Evolutionary conservation across 2,888 invertebrate species (phyloP).

Genomic region (Pristionchus fissidentatus): DNA sequence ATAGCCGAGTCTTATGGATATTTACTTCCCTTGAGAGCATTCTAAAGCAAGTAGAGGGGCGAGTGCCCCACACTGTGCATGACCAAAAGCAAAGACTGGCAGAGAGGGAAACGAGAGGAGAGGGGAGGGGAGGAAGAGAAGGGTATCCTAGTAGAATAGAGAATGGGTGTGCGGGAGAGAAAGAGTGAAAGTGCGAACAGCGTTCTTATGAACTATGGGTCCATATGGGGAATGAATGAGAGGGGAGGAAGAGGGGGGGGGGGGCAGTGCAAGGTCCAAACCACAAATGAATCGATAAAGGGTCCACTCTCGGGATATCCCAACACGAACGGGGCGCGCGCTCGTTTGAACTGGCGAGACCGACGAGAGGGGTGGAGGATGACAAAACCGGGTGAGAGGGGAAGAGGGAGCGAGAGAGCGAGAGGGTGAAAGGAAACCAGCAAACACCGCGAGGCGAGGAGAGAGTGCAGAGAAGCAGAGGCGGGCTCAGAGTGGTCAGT

Average conservation of each 20-base stretch:
- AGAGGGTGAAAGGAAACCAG: conserved; percentile 15
- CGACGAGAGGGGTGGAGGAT: conserved; percentile 5
- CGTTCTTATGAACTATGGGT: conserved; percentile 29
- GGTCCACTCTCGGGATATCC: conserved; percentile 16
- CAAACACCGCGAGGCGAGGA: neutral
- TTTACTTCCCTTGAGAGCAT: too few relatives aligned
- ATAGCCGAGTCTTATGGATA: too few relatives aligned
- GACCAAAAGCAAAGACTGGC: too few relatives aligned
- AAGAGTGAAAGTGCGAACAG: conserved; percentile 25
- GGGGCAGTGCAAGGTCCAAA: neutral
- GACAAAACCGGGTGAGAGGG: conserved; percentile 15
- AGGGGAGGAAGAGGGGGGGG: neutral
- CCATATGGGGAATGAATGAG: neutral
- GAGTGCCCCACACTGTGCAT: too few relatives aligned
- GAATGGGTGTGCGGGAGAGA: neutral
- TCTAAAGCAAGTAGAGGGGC: too few relatives aligned
- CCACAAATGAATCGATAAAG: conserved; percentile 2
- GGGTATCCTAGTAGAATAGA: conserved; percentile 26
- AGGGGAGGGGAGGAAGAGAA: conserved; percentile 7
- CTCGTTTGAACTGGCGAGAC: conserved; percentile 14
- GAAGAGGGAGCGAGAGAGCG: neutral
- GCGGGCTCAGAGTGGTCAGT: neutral
- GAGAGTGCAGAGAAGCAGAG: neutral
- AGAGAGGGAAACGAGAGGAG: neutral
- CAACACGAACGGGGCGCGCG: neutral